These are phyloP conservation scores for Ophioderma brevispina DNA, from an alignment of 35 echinoderm and acorn worm genomes.

Conservation along the genomic window DNA sequence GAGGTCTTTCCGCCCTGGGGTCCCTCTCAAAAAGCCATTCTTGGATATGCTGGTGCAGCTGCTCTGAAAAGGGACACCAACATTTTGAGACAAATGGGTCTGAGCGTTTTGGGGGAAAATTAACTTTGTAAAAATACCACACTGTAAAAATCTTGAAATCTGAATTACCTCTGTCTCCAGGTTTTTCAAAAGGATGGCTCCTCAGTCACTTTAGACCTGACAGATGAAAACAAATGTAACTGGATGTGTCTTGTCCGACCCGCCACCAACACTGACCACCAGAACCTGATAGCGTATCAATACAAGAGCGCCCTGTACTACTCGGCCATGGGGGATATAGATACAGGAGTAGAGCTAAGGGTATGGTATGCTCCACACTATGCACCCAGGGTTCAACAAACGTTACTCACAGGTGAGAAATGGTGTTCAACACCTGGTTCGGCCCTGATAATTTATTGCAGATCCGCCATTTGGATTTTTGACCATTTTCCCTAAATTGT, in stretches of 20 bases:
- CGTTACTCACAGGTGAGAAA: neutral
- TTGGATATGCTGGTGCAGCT: neutral
- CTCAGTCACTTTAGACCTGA: neutral
- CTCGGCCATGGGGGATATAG: constrained; percentile 3
- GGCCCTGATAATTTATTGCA: no score
- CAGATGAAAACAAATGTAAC: constrained; percentile 12
- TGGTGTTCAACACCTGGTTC: neutral
- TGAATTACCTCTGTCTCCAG: neutral
- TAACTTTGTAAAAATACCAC: no score
- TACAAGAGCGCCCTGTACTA: constrained; percentile 25
- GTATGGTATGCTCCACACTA: constrained; percentile 41
- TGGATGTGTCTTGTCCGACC: constrained; percentile 17
- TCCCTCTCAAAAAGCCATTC: no score
- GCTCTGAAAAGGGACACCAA: neutral
- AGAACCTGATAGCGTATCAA: constrained; percentile 40
- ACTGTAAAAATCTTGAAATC: no score
- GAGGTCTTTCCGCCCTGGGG: no score
- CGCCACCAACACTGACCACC: neutral
- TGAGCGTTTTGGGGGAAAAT: no score
- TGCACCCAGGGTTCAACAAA: neutral
- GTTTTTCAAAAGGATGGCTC: constrained; percentile 39
- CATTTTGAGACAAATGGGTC: neutral
- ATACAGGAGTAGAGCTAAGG: neutral
- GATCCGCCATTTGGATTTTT: no score
- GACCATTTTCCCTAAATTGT: no score